Base-by-base conservation (phyloP, 2,888 invertebrate species). In the Brenthis daphne region DNA sequence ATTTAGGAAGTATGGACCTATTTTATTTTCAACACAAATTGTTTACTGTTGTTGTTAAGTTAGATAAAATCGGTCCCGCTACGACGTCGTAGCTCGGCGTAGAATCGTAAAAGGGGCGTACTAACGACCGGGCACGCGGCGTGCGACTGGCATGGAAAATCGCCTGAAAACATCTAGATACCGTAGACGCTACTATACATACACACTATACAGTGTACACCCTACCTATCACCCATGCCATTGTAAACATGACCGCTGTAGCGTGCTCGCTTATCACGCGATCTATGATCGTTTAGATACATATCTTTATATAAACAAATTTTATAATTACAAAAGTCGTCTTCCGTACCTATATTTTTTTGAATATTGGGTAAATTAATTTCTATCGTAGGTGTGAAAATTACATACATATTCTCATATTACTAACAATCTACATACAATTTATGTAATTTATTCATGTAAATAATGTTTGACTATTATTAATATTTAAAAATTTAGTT, bases 11-110 rank as follows among this genome's bases (percentile, higher is more conserved):
- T 48, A n/a, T 20, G 6, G 6, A 50, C 33, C 33, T 50, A 50
- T 24, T 12, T 48, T n/a, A n/a, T 12, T 33, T 1, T 60, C 1
- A 60, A 11, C 16, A n/a, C 33, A n/a, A 29, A 33, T 14, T 60
- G 29, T 60, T 43, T 57, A 43, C 43, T 53, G 29, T 55, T 55
- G 33, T 61, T 55, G 37, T 56, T 56, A 61, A 63, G 48, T 57
- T 63, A 20, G 29, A 67, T 43, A 60, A 61, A 63, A 67, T 43
- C 67, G 61, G 43, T 57, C 51, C 29, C 61, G 68, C 70, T 68
- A 72, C 74, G 85, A 77, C 77, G 83, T 81, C 77, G 79, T 77
- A 77, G 83, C 82, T 78, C 82, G 86, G 85, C 84, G 84, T 77
- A 64, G 76, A 76, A 50, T 64, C 69, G 68, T 51, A 57, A 54